These are phyloP conservation scores for Eurytoma adleriae DNA, from an alignment of 2,888 invertebrate species.

Conservation along the genomic window DNA sequence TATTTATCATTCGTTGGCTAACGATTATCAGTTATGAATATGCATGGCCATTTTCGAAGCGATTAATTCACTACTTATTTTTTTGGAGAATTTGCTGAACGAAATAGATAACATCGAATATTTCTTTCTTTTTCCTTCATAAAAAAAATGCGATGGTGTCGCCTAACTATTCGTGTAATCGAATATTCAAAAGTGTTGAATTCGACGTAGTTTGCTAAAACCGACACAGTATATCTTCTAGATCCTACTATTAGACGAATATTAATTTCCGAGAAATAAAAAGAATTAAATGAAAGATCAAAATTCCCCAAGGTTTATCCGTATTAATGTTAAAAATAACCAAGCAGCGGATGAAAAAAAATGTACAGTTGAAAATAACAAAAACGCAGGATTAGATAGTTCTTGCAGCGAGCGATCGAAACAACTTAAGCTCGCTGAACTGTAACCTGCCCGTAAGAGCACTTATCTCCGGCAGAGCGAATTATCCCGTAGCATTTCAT, in stretches of 20 bases:
- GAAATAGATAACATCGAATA: too few species aligned
- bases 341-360: neutral
- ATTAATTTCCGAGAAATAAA: too few species aligned
- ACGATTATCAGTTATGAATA: too few species aligned
- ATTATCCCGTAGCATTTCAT: too few species aligned
- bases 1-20: too few species aligned
- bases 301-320: too few species aligned
- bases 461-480: neutral
- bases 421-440: constrained; percentile 1
- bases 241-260: neutral
- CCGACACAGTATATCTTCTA: neutral
- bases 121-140: neutral
- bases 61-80: too few species aligned
- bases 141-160: neutral
- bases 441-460: neutral
- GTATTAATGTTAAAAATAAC: too few species aligned
- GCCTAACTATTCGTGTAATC: neutral
- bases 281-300: too few species aligned
- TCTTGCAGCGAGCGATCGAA: constrained; percentile 1
- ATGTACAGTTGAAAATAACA: neutral
- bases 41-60: too few species aligned
- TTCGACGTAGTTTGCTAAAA: neutral
- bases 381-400: neutral
- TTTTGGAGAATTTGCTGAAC: too few species aligned
- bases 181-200: constrained; percentile 7